phyloP scores from a whole-genome alignment of 2,113 vertebrate genomes.

The Uropsilus gracilis region DNA sequence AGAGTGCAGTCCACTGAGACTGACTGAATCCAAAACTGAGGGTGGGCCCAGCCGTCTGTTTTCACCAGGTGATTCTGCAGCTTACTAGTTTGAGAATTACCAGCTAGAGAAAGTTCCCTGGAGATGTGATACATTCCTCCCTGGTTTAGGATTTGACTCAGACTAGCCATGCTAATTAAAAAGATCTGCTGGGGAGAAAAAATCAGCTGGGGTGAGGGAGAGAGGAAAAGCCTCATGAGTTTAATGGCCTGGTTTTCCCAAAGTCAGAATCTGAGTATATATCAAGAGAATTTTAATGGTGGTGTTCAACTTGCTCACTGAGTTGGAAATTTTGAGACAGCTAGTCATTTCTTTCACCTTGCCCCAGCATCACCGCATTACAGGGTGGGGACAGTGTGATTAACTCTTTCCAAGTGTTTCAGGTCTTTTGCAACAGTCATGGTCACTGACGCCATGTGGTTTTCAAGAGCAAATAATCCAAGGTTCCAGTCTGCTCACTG shows the following conservation, averaged over 20 bases:
- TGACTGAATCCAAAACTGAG: background rate
- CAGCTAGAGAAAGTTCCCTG: background rate
- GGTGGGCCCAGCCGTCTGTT: background rate
- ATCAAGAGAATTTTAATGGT: background rate
- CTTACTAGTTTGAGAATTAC: background rate
- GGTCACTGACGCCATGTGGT: background rate
- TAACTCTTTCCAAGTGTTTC: conserved; percentile 76
- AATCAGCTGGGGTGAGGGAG: background rate
- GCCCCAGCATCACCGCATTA: background rate
- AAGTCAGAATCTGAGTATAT: background rate
- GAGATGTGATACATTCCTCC: background rate
- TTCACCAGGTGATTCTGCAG: background rate
- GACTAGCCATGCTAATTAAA: background rate
- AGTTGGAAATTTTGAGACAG: conserved; percentile 24
- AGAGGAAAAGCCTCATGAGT: background rate
- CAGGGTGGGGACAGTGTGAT: conserved; percentile 55
- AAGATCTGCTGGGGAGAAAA: background rate
- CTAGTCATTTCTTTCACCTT: background rate
- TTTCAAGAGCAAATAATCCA: background rate
- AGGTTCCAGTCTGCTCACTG: background rate
- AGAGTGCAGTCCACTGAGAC: background rate
- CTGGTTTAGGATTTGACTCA: conserved; percentile 44
- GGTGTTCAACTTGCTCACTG: conserved; percentile 12
- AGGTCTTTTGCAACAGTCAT: conserved; percentile 51
- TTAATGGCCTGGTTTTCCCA: conserved; percentile 16